Percentiles rank a stretch among this genome's conserved stretches.
These are phyloP conservation scores for Himalopsyche tibetana DNA, from an alignment of 2,888 invertebrate genomes.

Conservation along the genomic window DNA sequence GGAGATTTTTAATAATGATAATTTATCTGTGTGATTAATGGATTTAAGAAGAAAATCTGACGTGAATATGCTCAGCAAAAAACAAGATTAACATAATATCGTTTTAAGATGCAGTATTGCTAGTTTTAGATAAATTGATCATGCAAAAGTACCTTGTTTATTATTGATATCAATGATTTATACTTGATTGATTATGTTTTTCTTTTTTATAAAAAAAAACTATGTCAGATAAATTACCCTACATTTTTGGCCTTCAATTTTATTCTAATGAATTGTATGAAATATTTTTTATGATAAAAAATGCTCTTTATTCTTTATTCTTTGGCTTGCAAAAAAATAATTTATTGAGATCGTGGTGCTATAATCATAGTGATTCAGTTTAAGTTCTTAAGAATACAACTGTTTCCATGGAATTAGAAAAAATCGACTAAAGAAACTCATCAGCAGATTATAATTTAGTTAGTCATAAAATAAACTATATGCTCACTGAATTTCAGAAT, in stretches of 20 bases:
- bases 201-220: not conserved
- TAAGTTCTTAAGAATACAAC: no score
- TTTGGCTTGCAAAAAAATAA: no score
- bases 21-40: slow-evolving; percentile 22
- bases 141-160: not conserved
- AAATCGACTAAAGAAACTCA: no score
- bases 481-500: no score
- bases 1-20: not conserved
- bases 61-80: slow-evolving; percentile 19
- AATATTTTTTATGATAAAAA: not conserved
- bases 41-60: slow-evolving; percentile 24
- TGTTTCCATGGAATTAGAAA: no score
- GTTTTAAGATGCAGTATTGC: slow-evolving; percentile 37
- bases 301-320: no score
- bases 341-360: no score
- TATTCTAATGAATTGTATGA: not conserved
- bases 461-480: no score
- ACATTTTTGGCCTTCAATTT: slow-evolving; percentile 1
- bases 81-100: slow-evolving; percentile 19
- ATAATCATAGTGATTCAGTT: no score
- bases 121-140: slow-evolving; percentile 24
- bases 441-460: no score
- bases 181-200: slow-evolving; percentile 8
- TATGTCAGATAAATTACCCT: not conserved
- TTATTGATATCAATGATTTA: not conserved